A percentile compares a stretch with the other conserved stretches of the same genome.
These are phyloP conservation scores for Pristionchus entomophagus DNA, from an alignment of 2,888 invertebrate genomes.

Conservation along the genomic window DNA sequence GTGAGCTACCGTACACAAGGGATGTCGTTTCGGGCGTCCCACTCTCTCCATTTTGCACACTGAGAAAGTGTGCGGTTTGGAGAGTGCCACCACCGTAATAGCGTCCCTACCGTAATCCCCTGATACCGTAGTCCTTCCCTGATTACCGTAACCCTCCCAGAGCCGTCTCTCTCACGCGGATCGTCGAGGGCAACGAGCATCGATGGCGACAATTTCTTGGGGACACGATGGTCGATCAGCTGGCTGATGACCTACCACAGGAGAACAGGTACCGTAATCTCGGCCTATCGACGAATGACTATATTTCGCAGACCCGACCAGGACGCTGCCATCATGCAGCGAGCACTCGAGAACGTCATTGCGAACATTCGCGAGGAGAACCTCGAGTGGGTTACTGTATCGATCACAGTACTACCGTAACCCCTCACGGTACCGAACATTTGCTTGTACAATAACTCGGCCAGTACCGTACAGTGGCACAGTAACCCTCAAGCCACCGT, in stretches of 20 bases:
- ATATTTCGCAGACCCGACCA: not conserved
- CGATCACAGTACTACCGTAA: not conserved
- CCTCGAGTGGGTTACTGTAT: not conserved
- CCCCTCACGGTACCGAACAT: not conserved
- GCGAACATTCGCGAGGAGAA: slow-evolving; percentile 1
- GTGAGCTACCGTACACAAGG: slow-evolving; percentile 18
- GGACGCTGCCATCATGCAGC: not conserved
- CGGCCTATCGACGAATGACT: not conserved
- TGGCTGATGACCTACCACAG: not conserved
- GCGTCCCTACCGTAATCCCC: not conserved
- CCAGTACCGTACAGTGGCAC: not conserved
- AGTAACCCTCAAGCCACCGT: not conserved
- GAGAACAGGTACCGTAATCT: not conserved
- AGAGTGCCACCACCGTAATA: no score
- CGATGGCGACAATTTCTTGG: not conserved
- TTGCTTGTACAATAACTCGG: not conserved
- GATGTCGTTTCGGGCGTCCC: no score
- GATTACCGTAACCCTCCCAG: not conserved
- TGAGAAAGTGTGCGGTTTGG: no score
- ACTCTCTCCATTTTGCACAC: no score
- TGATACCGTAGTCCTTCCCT: not conserved
- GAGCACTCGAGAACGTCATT: not conserved
- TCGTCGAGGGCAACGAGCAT: slow-evolving; percentile 13
- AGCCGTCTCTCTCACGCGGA: slow-evolving; percentile 21
- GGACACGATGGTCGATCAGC: not conserved